Evolutionary conservation across 2,888 invertebrate genomes (phyloP).

Genomic region (Tineola bisselliella): DNA sequence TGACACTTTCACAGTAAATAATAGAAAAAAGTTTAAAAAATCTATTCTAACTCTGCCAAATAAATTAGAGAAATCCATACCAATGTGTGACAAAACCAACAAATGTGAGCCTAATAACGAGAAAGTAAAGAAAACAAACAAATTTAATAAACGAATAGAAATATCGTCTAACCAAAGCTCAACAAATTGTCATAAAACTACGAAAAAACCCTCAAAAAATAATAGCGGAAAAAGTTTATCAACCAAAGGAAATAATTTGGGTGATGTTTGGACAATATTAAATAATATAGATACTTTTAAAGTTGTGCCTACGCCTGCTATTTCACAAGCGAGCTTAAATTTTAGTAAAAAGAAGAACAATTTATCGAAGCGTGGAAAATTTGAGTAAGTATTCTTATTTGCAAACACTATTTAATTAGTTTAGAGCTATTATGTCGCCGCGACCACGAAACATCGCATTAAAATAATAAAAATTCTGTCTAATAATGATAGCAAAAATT

Average conservation of each 20-base stretch:
- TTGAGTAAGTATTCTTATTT: not conserved
- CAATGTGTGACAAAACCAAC: constrained; percentile 27
- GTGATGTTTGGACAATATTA: constrained; percentile 50
- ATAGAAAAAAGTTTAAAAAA: constrained; percentile 38
- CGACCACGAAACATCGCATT: too few relatives aligned
- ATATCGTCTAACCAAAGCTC: not conserved
- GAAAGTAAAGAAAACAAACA: not conserved
- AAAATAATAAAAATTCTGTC: too few relatives aligned
- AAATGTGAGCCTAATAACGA: constrained; percentile 28
- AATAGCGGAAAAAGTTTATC: not conserved
- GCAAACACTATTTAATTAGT: too few relatives aligned
- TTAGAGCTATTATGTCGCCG: too few relatives aligned
- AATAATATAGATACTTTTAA: constrained; percentile 48
- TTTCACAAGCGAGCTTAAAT: constrained; percentile 36
- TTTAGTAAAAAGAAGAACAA: constrained; percentile 11
- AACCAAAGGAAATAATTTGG: not conserved
- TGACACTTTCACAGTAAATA: constrained; percentile 33
- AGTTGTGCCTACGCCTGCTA: constrained; percentile 40
- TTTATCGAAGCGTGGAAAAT: not conserved
- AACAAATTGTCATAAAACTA: not conserved
- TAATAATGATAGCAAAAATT: too few relatives aligned
- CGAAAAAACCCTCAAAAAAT: not conserved
- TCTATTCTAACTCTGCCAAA: constrained; percentile 49
- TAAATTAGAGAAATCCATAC: constrained; percentile 22
- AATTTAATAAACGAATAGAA: not conserved